Conservation (phyloP, 1,140 invertebrate genomes). For the Drosophila nebulosa region DNA sequence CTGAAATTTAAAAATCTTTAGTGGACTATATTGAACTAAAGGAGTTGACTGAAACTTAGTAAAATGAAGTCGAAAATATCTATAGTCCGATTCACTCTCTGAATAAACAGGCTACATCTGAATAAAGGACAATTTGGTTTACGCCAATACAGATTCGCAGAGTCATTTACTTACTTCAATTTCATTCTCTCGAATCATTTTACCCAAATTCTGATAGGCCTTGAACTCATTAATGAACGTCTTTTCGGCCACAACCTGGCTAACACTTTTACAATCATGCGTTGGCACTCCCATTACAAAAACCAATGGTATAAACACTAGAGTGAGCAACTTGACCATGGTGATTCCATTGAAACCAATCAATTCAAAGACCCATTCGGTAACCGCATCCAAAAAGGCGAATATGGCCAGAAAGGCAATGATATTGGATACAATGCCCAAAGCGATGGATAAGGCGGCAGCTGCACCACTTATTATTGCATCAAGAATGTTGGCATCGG, state of each 20-base stretch:
- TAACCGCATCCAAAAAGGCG: slow-evolving; percentile 88
- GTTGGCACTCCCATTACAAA: slow-evolving; percentile 88
- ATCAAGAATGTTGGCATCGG: slow-evolving; percentile 90
- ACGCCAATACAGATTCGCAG: too few species aligned
- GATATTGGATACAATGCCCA: slow-evolving; percentile 93
- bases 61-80: too few species aligned
- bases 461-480: slow-evolving; percentile 92
- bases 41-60: too few species aligned
- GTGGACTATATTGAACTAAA: too few species aligned
- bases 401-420: slow-evolving; percentile 94
- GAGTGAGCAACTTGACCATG: slow-evolving; percentile 87
- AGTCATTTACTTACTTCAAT: slow-evolving; percentile 87
- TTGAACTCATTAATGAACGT: slow-evolving; percentile 95
- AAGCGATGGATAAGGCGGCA: slow-evolving; percentile 88
- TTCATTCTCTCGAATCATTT: slow-evolving; percentile 82
- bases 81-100: too few species aligned
- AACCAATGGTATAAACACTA: slow-evolving; percentile 91
- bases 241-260: slow-evolving; percentile 91
- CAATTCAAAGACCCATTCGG: slow-evolving; percentile 89
- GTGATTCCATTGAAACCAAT: slow-evolving; percentile 84
- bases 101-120: too few species aligned
- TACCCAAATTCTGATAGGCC: slow-evolving; percentile 88
- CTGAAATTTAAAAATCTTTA: too few species aligned
- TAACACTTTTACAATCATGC: slow-evolving; percentile 89
- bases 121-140: too few species aligned